These are phyloP conservation scores for Mustelus asterias DNA, from an alignment of 2,113 vertebrate genomes.

Conservation along the genomic window DNA sequence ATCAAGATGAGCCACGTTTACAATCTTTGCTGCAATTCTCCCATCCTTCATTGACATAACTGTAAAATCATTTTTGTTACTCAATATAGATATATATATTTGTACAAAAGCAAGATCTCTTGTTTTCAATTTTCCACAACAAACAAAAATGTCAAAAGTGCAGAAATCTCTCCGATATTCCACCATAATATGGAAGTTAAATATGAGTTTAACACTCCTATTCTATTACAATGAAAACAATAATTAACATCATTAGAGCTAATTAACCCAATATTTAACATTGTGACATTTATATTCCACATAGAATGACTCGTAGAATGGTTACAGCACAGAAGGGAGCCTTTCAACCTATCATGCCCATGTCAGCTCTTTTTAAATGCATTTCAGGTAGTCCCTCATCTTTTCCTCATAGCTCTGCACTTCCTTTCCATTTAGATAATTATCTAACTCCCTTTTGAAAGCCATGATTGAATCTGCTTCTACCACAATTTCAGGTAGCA, in stretches of 20 bases:
- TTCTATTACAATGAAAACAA: background rate
- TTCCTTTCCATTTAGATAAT: background rate
- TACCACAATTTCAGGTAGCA: no score
- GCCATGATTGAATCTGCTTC: no score
- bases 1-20: slow-evolving; percentile 19
- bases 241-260: background rate
- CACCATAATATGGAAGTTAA: background rate
- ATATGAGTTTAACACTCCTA: background rate
- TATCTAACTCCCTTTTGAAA: no score
- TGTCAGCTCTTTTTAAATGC: no score
- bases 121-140: background rate
- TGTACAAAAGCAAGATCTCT: background rate
- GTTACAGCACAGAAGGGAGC: no score
- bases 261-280: background rate
- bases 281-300: background rate
- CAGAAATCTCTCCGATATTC: background rate
- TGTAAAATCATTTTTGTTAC: background rate
- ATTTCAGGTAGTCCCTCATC: no score
- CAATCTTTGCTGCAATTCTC: background rate
- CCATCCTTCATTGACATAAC: background rate
- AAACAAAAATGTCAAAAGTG: background rate
- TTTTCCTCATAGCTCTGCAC: no score
- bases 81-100: background rate
- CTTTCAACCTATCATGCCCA: no score
- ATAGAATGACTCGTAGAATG: no score